Conservation (phyloP, 2,888 invertebrate genomes). For the Villa cingulata region DNA sequence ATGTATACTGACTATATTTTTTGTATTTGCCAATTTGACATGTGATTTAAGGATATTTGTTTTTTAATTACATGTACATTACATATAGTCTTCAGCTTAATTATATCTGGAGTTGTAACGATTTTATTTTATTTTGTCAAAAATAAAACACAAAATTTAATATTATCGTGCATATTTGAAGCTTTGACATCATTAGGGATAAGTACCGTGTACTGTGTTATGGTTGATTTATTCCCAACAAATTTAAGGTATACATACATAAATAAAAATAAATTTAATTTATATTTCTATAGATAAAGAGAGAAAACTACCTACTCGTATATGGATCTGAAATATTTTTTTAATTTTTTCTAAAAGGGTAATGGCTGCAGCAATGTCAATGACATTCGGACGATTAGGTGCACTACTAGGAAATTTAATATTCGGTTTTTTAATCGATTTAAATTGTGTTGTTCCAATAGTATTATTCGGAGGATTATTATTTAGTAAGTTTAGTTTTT, state of each 20-base stretch:
- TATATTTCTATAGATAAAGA: no score
- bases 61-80: no score
- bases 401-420: constrained; percentile 61
- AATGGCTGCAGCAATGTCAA: constrained; percentile 67
- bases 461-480: constrained; percentile 58
- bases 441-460: constrained; percentile 63
- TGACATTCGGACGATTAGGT: constrained; percentile 65
- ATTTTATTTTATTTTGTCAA: constrained; percentile 62
- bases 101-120: constrained; percentile 57
- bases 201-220: constrained; percentile 65
- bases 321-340: no score
- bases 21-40: neutral
- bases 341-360: constrained; percentile 41
- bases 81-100: constrained; percentile 60
- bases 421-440: constrained; percentile 66
- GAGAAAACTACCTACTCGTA: no score
- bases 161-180: constrained; percentile 65
- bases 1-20: no score
- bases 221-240: constrained; percentile 70
- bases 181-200: constrained; percentile 66
- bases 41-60: neutral
- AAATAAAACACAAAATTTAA: constrained; percentile 54
- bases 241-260: constrained; percentile 51
- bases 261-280: neutral
- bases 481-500: constrained; percentile 45